A percentile compares a stretch with the other conserved stretches of the same genome.
These are phyloP conservation scores for Agrochola lychnidis DNA, from an alignment of 2,888 invertebrate genomes.

Conservation along the genomic window DNA sequence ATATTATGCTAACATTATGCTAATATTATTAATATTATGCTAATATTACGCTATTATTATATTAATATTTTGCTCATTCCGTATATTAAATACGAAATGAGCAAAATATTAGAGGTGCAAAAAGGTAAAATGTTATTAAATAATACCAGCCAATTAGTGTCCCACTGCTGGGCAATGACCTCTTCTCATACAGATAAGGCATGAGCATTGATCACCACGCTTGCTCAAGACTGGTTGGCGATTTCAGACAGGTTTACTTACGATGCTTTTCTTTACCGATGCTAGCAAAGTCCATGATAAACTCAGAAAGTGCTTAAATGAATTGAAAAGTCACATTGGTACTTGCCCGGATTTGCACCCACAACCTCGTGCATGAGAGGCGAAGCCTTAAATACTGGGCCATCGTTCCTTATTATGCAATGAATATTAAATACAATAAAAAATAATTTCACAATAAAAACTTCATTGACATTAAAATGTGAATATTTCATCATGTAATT, in stretches of 20 bases:
- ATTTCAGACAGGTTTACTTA: background rate
- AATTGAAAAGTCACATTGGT: background rate
- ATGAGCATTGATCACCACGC: background rate
- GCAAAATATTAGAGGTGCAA: no score
- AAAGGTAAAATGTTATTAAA: no score
- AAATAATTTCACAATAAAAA: background rate
- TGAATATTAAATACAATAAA: background rate
- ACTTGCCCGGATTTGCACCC: background rate
- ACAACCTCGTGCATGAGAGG: background rate
- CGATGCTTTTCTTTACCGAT: background rate
- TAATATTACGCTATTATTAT: no score
- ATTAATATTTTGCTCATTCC: background rate
- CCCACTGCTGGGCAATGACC: background rate
- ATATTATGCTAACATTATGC: no score
- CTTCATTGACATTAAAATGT: background rate
- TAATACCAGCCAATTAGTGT: background rate
- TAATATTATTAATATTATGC: no score
- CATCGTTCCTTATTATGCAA: background rate
- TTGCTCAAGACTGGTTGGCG: background rate
- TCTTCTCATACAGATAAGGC: background rate
- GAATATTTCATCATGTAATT: background rate
- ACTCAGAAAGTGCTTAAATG: background rate
- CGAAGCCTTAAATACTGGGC: background rate
- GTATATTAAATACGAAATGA: no score
- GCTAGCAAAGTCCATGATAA: background rate